Percentiles rank a stretch among this genome's conserved stretches.
Conservation (phyloP, 2,113 vertebrate species). For the Callocephalon fimbriatum region DNA sequence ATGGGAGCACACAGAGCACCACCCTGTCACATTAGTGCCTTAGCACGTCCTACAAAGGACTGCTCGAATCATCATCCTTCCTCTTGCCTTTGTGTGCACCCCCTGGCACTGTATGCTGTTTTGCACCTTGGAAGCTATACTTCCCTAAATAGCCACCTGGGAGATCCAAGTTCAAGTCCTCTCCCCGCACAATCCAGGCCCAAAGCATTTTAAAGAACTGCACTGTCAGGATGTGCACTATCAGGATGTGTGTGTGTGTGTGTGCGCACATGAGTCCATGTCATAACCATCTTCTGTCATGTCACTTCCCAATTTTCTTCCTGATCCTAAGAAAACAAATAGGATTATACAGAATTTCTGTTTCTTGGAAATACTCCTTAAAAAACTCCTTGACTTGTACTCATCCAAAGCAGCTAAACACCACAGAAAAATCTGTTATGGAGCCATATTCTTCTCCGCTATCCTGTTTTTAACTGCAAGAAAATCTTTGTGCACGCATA, state of each 20-base stretch:
- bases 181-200: neutral
- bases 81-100: too few species aligned
- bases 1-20: neutral
- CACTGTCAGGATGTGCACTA: neutral
- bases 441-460: neutral
- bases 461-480: neutral
- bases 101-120: accelerated
- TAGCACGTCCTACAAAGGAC: neutral
- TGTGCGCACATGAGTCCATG: accelerated
- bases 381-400: neutral
- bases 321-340: neutral
- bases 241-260: neutral
- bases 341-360: neutral
- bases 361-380: neutral
- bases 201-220: neutral
- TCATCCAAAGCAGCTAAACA: neutral
- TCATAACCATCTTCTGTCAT: neutral
- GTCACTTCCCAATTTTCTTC: neutral
- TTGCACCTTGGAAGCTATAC: neutral
- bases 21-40: too few species aligned
- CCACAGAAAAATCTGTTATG: neutral
- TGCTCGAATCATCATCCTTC: neutral
- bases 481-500: neutral
- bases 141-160: neutral
- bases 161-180: neutral